Evolutionary conservation across 1,140 invertebrate species (phyloP), one percentile per base, ranked within the genome.

Genomic region (Drosophila parvula): DNA sequence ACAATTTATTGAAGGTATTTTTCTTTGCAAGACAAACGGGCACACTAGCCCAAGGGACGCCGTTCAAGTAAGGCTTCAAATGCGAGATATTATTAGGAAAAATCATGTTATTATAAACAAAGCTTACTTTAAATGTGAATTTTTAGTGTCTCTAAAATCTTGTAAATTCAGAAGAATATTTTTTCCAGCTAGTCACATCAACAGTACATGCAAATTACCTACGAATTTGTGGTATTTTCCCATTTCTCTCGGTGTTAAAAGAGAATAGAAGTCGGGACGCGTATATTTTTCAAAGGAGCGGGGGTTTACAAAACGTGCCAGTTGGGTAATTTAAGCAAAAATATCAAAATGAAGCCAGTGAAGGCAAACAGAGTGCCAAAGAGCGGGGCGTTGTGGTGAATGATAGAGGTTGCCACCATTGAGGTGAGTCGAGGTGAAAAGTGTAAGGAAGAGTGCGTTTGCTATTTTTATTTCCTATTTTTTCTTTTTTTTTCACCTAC

Each of bases 321-420:
- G 61, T 79, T 81, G 78, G 74, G 75, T 85, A 81, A 86, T 85
- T 75, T 86, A 71, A 38, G 74, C 63, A 44, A 69, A 84, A 63
- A 56, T 58, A 53, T 70, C 53, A 73, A 76, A 67, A 82, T 70
- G 65, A 83, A 58, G 55, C 38, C n/a, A 45, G 53, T 34, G 44
- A 68, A 57, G 44, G 56, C 41, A 60, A 69, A 62, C 32, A 57
- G 36, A 36, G 32, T 36, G 40, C 28, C 43, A 58, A n/a, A 28
- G 30, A 38, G 27, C 14, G n/a, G 4, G 12, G 10, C 22, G 50
- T 36, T 44, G 32, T 65, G 60, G 65, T 74, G 73, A 74, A 50
- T 56, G 68, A 44, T 48, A 32, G 58, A 64, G 70, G 69, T 74
- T 12, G 32, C 22, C 48, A n/a, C 48, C 48, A 50, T 10, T 11